Evolutionary conservation across 2,797 vertebrate species (phyloP).

Genomic region (Astyanax mexicanus): DNA sequence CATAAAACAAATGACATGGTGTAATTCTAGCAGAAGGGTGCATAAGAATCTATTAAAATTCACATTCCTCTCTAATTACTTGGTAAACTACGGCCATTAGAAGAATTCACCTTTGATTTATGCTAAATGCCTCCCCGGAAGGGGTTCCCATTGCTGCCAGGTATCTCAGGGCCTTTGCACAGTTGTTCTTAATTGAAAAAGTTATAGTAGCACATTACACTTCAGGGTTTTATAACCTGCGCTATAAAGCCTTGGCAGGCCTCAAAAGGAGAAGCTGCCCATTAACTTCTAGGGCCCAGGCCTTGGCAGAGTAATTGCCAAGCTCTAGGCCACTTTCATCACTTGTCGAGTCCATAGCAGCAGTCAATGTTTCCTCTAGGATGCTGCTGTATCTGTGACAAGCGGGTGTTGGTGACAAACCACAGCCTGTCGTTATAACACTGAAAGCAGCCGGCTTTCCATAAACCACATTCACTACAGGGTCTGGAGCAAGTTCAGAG

Average conservation of each 20-base stretch:
- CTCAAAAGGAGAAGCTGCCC: conserved; percentile 79
- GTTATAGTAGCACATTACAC: conserved; percentile 81
- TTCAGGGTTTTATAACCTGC: conserved; percentile 78
- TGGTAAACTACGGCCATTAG: conserved; percentile 61
- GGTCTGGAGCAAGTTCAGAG: conserved; percentile 33
- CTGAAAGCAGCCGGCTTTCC: conserved; percentile 74
- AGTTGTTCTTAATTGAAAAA: conserved; percentile 77
- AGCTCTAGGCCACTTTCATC: conserved; percentile 94
- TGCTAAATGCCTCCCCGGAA: conserved; percentile 74
- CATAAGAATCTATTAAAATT: conserved; percentile 74
- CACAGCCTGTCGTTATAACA: conserved; percentile 79
- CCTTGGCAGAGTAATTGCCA: conserved; percentile 89
- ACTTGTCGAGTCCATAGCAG: conserved; percentile 90
- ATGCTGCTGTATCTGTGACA: conserved; percentile 87
- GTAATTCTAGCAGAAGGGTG: conserved; percentile 70
- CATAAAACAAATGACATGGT: conserved; percentile 22
- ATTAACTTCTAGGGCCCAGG: conserved; percentile 90
- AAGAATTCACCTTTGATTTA: conserved; percentile 71
- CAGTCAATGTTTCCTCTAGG: conserved; percentile 91
- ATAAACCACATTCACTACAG: conserved; percentile 73
- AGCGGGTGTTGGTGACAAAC: conserved; percentile 87
- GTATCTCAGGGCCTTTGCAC: conserved; percentile 73
- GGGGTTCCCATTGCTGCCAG: conserved; percentile 72
- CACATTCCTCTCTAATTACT: conserved; percentile 49
- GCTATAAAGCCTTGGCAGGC: conserved; percentile 82